Base-by-base conservation (phyloP, 2,113 vertebrate genomes). In the Thunnus thynnus region DNA sequence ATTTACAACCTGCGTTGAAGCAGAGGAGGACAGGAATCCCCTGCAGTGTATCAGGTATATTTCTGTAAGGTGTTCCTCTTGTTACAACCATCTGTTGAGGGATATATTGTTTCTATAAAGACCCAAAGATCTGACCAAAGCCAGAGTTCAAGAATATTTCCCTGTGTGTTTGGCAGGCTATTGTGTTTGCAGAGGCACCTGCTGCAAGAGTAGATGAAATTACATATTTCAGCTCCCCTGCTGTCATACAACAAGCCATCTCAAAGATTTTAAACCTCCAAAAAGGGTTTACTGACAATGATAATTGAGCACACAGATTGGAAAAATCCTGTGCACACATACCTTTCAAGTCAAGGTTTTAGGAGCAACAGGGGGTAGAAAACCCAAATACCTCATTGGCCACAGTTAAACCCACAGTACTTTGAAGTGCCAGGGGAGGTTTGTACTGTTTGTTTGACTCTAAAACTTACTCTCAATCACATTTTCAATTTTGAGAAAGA, bases 151-250 rank as follows among this genome's bases (percentile, higher is more conserved):
- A 67, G 52, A 81, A 80, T 77, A 77, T 80, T 81, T 84, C 63
- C 30, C 69, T 22, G 61, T 65, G 62, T 51, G 50, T 78, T 74
- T 88, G 89, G 73, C 80, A 89, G 61, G 20, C 58, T 16, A 48
- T 47, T 50, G 30, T 54, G 32, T 89, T 81, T 82, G 54, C 32
- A 65, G 66, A 76, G 57, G 78, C 84, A 91, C 85, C 88, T 90
- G 88, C 79, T 80, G 62, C 80, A 86, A 73, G 84, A 70, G 22
- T 18, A 78, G 86, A 85, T 88, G 64, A 80, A 88, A 89, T 89
- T 77, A 84, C 85, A 90, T 73, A 88, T 80, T 84, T 60, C 44
- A 32, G 80, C 61, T 62, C 62, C 68, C 72, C 74, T 46, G 64
- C 56, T 72, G 71, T 89, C 60, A 47, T 58, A 71, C 1, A 86